Percentiles rank a stretch among this genome's conserved stretches.
Evolutionary conservation across 2,797 vertebrate genomes (phyloP).

Genomic region (Miichthys miiuy): DNA sequence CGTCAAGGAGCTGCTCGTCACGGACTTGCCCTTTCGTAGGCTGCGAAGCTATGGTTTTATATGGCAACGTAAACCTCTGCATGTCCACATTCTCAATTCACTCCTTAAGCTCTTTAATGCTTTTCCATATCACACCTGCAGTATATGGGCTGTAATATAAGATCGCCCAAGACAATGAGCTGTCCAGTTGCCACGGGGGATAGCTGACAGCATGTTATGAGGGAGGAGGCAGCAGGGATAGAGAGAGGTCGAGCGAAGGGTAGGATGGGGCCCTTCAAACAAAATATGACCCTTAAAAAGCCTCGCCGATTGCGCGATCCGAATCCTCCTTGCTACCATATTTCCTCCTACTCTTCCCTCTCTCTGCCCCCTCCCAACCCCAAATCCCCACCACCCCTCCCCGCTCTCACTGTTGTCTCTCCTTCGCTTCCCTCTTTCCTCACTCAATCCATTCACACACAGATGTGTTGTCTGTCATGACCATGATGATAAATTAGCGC

Average conservation of each 20-base stretch:
- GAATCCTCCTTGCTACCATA: slow-evolving; percentile 71
- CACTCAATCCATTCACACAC: slow-evolving; percentile 84
- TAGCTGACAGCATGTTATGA: slow-evolving; percentile 68
- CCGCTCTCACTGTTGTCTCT: slow-evolving; percentile 58
- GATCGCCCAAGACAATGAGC: slow-evolving; percentile 78
- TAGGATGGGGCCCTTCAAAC: slow-evolving; percentile 78
- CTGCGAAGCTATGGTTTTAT: slow-evolving; percentile 58
- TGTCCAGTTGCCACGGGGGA: slow-evolving; percentile 75
- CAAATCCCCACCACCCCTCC: neutral
- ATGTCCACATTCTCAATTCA: slow-evolving; percentile 64
- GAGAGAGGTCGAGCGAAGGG: slow-evolving; percentile 74
- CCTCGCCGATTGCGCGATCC: slow-evolving; percentile 54
- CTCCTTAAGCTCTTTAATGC: slow-evolving; percentile 76
- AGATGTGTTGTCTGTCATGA: slow-evolving; percentile 84
- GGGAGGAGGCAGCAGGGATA: slow-evolving; percentile 59
- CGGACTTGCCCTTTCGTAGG: slow-evolving; percentile 56
- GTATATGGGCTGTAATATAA: slow-evolving; percentile 77
- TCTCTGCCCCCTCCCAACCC: slow-evolving; percentile 26
- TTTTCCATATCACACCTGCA: slow-evolving; percentile 78
- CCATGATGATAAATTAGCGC: slow-evolving; percentile 85
- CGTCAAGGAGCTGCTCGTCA: slow-evolving; percentile 30
- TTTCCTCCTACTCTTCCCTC: slow-evolving; percentile 62
- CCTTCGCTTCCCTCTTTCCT: slow-evolving; percentile 66
- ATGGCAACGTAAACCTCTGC: slow-evolving; percentile 60
- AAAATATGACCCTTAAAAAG: slow-evolving; percentile 78